phyloP scores from a whole-genome alignment of 2,888 invertebrate species.

The Acronicta alni region DNA sequence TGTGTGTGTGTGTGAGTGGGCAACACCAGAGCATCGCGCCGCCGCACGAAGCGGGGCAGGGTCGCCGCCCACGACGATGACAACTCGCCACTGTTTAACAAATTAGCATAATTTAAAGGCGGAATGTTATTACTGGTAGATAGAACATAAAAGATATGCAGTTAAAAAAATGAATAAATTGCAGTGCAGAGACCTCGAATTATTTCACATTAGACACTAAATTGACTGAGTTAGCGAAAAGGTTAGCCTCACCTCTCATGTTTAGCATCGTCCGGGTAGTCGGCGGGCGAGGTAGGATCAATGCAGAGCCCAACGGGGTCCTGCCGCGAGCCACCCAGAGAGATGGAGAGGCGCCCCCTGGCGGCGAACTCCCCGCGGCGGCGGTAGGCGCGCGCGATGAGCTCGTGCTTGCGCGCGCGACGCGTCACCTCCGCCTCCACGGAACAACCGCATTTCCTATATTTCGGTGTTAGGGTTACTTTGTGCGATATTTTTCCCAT shows the following conservation, averaged over 20 bases:
- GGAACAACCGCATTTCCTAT: slow-evolving; percentile 93
- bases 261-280: slow-evolving; percentile 80
- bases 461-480: slow-evolving; percentile 9
- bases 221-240: too few relatives aligned
- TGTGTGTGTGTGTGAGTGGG: slow-evolving; percentile 81
- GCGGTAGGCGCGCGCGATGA: slow-evolving; percentile 97
- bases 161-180: too few relatives aligned
- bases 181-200: too few relatives aligned
- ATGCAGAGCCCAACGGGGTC: slow-evolving; percentile 95
- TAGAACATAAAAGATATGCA: too few relatives aligned
- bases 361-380: slow-evolving; percentile 95
- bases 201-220: too few relatives aligned
- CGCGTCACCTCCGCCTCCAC: slow-evolving; percentile 88
- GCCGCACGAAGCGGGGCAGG: slow-evolving; percentile 94
- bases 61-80: slow-evolving; percentile 98
- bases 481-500: too few relatives aligned
- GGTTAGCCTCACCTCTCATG: slow-evolving; percentile 75
- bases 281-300: slow-evolving; percentile 78
- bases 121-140: too few relatives aligned
- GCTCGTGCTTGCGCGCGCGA: slow-evolving; percentile 95
- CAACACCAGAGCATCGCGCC: slow-evolving; percentile 94
- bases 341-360: slow-evolving; percentile 95
- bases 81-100: slow-evolving; percentile 91
- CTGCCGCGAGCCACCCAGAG: slow-evolving; percentile 95
- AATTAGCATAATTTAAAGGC: too few relatives aligned